A percentile compares a stretch with the other conserved stretches of the same genome.
Conservation (phyloP, 2,888 invertebrate species). For the Margaritifera margaritifera region DNA sequence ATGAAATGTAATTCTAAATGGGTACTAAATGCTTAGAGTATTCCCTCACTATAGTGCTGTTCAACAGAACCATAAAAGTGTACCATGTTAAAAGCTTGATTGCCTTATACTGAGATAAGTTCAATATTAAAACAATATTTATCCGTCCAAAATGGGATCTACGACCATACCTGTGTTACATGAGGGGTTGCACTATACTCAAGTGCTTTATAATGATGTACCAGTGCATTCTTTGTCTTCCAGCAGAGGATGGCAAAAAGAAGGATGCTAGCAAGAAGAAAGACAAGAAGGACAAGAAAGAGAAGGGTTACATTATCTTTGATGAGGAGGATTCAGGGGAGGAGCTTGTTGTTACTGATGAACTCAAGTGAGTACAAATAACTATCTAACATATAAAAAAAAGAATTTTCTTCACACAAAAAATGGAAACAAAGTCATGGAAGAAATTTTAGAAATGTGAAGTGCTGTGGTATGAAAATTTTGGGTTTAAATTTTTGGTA, state of each 20-base stretch:
- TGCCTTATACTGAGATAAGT: too few relatives aligned
- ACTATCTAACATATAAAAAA: not conserved
- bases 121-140: too few relatives aligned
- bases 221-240: conserved; percentile 3
- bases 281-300: conserved; percentile 82
- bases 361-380: conserved; percentile 78
- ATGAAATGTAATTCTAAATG: too few relatives aligned
- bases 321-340: conserved; percentile 95
- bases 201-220: not conserved
- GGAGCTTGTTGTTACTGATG: conserved; percentile 71
- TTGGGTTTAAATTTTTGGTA: too few relatives aligned
- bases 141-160: conserved; percentile 1
- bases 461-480: too few relatives aligned
- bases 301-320: conserved; percentile 92
- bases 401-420: too few relatives aligned
- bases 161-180: not conserved
- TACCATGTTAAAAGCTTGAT: too few relatives aligned
- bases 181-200: not conserved
- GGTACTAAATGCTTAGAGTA: too few relatives aligned
- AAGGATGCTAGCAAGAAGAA: conserved; percentile 58
- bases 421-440: too few relatives aligned
- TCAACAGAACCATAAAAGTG: too few relatives aligned
- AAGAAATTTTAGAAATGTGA: too few relatives aligned
- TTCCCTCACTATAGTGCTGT: too few relatives aligned
- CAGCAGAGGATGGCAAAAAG: conserved; percentile 34